phyloP scores from a whole-genome alignment of 2,888 invertebrate species.

The Lasioglossum villosulum region DNA sequence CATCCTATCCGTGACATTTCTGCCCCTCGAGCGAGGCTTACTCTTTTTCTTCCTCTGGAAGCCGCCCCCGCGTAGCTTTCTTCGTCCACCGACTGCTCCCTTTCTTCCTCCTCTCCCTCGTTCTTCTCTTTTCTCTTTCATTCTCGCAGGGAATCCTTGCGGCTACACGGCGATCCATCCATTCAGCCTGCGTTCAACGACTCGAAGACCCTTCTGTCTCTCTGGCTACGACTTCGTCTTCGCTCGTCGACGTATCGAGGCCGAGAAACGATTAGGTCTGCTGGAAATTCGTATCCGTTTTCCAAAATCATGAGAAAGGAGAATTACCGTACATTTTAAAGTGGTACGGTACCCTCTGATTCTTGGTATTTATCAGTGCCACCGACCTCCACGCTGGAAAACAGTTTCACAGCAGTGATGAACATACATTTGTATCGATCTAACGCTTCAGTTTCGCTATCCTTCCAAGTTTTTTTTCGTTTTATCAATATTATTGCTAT shows the following conservation, averaged over 20 bases:
- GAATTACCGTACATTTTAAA: no score
- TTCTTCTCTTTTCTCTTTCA: background rate
- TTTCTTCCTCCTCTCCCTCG: background rate
- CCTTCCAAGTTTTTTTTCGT: no score
- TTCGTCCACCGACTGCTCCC: background rate
- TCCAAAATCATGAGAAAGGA: background rate
- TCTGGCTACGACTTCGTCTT: background rate
- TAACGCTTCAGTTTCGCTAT: no score
- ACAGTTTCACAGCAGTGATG: no score
- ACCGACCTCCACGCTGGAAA: no score
- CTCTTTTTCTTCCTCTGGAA: slow-evolving; percentile 11
- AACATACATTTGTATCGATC: no score
- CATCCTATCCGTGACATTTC: slow-evolving; percentile 42
- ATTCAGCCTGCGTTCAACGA: background rate
- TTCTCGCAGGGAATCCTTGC: slow-evolving; percentile 8
- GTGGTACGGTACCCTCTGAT: no score
- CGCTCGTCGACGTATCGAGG: background rate
- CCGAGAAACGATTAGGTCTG: background rate
- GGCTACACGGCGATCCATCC: background rate
- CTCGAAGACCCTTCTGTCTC: background rate
- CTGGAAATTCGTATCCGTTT: background rate
- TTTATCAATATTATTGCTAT: no score
- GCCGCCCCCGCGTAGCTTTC: background rate
- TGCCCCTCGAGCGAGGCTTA: slow-evolving; percentile 17
- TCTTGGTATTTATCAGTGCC: no score